phyloP scores from a whole-genome alignment of 2,888 invertebrate species.

The Tachystola acroxantha region DNA sequence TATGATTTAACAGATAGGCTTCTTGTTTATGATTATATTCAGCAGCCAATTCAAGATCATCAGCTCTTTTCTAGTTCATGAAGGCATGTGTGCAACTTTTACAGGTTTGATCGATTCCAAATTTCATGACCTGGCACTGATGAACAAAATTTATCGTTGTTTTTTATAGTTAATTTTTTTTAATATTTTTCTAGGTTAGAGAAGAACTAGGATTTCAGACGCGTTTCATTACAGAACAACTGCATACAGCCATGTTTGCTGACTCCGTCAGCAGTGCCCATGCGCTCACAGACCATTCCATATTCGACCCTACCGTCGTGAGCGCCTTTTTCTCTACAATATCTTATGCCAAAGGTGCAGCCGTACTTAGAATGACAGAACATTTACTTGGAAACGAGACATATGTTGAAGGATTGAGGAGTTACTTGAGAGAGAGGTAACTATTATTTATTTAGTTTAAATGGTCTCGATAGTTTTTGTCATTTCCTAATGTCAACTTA shows the following conservation, averaged over 20 bases:
- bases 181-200: conserved; percentile 36
- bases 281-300: conserved; percentile 75
- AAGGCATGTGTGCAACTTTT: too few relatives aligned
- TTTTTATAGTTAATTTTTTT: too few relatives aligned
- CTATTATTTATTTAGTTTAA: too few relatives aligned
- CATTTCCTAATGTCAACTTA: too few relatives aligned
- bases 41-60: too few relatives aligned
- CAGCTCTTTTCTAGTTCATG: too few relatives aligned
- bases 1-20: too few relatives aligned
- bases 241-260: conserved; percentile 79
- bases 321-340: conserved; percentile 81
- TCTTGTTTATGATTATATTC: too few relatives aligned
- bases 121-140: too few relatives aligned
- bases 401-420: conserved; percentile 72
- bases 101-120: too few relatives aligned
- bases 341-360: conserved; percentile 82
- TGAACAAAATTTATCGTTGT: too few relatives aligned
- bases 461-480: too few relatives aligned
- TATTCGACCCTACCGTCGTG: conserved; percentile 78
- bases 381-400: conserved; percentile 74
- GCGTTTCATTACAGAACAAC: conserved; percentile 82
- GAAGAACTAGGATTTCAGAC: conserved; percentile 49
- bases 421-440: conserved; percentile 74
- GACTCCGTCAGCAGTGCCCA: conserved; percentile 78
- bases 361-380: conserved; percentile 82